These are phyloP conservation scores for Petroica traversi DNA, from an alignment of 2,113 vertebrate genomes.

Conservation along the genomic window DNA sequence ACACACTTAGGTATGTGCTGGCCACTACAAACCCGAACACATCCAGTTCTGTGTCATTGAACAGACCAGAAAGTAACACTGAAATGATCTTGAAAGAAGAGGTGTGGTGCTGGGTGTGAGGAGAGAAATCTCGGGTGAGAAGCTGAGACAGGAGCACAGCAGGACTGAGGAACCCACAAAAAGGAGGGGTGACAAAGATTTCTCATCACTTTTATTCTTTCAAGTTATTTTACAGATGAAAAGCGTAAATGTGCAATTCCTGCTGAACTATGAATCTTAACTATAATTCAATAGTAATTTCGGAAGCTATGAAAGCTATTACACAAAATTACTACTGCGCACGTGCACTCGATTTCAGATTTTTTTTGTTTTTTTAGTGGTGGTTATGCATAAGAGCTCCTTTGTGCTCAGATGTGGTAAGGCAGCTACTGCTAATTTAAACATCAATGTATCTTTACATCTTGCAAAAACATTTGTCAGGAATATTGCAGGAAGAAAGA, in stretches of 20 bases:
- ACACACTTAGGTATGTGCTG: background rate
- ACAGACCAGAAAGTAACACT: background rate
- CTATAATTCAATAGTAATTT: too few relatives aligned
- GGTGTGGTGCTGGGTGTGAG: background rate
- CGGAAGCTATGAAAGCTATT: too few relatives aligned
- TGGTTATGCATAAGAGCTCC: background rate
- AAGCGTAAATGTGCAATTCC: background rate
- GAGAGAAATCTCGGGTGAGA: background rate
- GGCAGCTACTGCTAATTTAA: background rate
- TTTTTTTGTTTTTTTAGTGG: background rate
- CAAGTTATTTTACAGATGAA: background rate
- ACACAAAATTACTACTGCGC: background rate
- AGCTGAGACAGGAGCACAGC: background rate
- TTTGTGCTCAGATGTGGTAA: background rate
- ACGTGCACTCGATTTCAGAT: rapidly evolving
- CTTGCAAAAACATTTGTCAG: background rate
- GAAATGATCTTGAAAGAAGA: background rate
- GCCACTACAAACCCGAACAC: rapidly evolving
- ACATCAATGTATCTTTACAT: background rate
- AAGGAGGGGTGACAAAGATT: rapidly evolving
- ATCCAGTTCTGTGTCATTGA: background rate
- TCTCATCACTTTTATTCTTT: background rate
- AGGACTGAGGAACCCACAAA: background rate
- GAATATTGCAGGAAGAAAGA: background rate
- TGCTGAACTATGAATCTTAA: background rate